Evolutionary conservation across 2,888 invertebrate genomes (phyloP).

Genomic region (Mellilla xanthometata): DNA sequence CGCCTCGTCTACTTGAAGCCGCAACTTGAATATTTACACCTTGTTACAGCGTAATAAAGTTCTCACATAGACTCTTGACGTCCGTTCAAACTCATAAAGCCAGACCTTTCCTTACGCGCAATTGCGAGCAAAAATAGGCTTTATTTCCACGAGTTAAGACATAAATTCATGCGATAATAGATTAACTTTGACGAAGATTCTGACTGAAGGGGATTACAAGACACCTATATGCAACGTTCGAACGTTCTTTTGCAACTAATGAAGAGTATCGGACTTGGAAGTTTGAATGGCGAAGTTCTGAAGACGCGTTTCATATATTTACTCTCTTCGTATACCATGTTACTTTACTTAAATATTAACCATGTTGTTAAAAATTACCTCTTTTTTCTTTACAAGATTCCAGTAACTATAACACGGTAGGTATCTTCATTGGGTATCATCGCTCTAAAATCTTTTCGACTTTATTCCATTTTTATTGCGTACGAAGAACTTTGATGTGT

Average conservation of each 20-base stretch:
- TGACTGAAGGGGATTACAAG: constrained; percentile 19
- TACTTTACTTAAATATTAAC: no score
- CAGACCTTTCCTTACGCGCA: constrained; percentile 11
- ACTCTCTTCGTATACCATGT: no score
- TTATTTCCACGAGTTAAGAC: background rate
- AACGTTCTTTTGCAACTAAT: constrained; percentile 19
- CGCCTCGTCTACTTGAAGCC: background rate
- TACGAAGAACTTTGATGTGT: no score
- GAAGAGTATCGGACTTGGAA: constrained; percentile 14
- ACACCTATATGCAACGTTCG: constrained; percentile 17
- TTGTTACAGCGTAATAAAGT: constrained; percentile 26
- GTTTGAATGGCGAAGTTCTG: constrained; percentile 4
- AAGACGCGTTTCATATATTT: background rate
- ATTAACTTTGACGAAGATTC: constrained; percentile 5
- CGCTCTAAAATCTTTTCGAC: no score
- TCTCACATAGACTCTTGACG: constrained; percentile 19
- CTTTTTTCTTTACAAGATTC: no score
- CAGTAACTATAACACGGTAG: no score
- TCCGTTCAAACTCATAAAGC: constrained; percentile 17
- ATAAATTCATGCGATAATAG: background rate
- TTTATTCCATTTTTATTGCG: no score
- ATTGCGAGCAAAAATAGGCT: constrained; percentile 1
- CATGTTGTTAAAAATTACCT: no score
- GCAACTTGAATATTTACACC: constrained; percentile 16
- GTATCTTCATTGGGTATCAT: no score